Percentiles rank a stretch among this genome's conserved stretches.
These are phyloP conservation scores for Drosophila bunnanda DNA, from an alignment of 2,888 invertebrate genomes.

Conservation along the genomic window DNA sequence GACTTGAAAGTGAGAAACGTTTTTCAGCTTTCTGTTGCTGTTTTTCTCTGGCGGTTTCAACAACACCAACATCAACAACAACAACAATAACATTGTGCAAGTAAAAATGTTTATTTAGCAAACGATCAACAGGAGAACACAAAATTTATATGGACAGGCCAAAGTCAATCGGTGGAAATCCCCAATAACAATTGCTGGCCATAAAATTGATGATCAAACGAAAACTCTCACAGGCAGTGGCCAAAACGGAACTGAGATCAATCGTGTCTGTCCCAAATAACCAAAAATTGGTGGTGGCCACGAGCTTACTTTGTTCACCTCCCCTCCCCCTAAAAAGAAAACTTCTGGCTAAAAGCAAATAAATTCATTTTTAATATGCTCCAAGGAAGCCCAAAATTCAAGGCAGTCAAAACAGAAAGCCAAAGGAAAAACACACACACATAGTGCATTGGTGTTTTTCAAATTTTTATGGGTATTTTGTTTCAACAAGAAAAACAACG, in stretches of 20 bases:
- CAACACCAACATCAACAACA: conserved; percentile 9
- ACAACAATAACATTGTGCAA: conserved; percentile 20
- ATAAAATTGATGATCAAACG: conserved; percentile 83
- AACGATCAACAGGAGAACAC: conserved; percentile 77
- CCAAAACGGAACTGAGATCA: conserved; percentile 73
- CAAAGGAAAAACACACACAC: conserved; percentile 8
- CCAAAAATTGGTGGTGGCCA: conserved; percentile 19
- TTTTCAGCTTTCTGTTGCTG: conserved; percentile 25
- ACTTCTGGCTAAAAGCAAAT: conserved; percentile 62
- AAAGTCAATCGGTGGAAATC: conserved; percentile 78
- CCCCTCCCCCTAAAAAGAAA: conserved; percentile 1
- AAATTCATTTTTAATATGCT: conserved; percentile 76
- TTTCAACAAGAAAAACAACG: conserved; percentile 64
- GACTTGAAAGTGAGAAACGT: conserved; percentile 45
- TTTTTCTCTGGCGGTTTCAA: neutral
- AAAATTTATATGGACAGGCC: conserved; percentile 76
- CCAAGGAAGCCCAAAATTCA: conserved; percentile 21
- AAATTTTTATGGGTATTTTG: conserved; percentile 76
- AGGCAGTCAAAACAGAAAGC: conserved; percentile 16
- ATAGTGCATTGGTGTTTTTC: conserved; percentile 61
- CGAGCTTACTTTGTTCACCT: too few relatives aligned
- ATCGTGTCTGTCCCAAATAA: conserved; percentile 55
- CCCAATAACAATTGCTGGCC: conserved; percentile 61
- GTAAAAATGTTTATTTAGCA: conserved; percentile 75
- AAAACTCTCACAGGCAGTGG: conserved; percentile 75